Conservation (phyloP, 2,113 vertebrate genomes). For the Phyllostomus hastatus region DNA sequence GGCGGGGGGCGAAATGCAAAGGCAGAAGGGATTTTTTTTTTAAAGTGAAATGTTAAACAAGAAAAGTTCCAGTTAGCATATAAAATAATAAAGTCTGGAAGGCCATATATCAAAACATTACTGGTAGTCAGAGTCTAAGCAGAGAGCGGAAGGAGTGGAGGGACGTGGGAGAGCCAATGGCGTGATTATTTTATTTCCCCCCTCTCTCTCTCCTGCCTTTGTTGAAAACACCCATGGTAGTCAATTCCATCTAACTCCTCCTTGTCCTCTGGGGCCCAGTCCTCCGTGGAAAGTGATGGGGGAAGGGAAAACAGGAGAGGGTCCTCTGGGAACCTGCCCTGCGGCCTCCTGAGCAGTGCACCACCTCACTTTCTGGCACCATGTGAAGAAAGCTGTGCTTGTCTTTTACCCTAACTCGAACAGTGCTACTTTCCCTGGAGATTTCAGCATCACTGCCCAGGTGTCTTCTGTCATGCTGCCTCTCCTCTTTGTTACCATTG, state of each 20-base stretch:
- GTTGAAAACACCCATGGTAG: neutral
- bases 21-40: constrained; percentile 44
- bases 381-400: constrained; percentile 84
- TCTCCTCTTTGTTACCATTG: constrained; percentile 87
- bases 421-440: constrained; percentile 84
- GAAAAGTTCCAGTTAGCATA: constrained; percentile 43
- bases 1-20: constrained; percentile 14
- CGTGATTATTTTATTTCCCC: neutral
- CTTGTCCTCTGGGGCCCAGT: neutral
- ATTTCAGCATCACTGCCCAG: constrained; percentile 86
- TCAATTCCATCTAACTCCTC: neutral
- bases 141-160: neutral
- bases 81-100: constrained; percentile 54
- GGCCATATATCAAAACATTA: constrained; percentile 24
- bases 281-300: neutral
- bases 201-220: neutral
- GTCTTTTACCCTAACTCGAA: constrained; percentile 82
- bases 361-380: constrained; percentile 84
- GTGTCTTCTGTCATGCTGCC: constrained; percentile 84
- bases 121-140: neutral
- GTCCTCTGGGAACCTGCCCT: neutral
- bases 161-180: neutral
- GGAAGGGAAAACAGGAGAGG: accelerated
- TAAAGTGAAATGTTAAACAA: constrained; percentile 46
- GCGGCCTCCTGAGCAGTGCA: constrained; percentile 62